phyloP scores from a whole-genome alignment of 2,113 vertebrate species.

The Pseudolaguvia tuberculata region DNA sequence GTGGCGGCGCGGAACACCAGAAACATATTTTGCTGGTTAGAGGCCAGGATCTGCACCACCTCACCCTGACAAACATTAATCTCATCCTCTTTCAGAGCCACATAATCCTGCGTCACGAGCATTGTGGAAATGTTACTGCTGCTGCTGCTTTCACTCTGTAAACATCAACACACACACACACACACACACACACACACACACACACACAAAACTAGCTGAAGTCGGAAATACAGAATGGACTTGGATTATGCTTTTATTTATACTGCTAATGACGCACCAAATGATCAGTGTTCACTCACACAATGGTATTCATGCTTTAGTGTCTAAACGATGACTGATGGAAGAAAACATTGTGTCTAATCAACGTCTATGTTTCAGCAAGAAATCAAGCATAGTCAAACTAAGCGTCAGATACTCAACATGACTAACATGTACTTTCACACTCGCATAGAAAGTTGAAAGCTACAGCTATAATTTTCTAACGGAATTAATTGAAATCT shows the following conservation, averaged over 20 bases:
- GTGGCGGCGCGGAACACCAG: constrained; percentile 98
- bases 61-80: constrained; percentile 96
- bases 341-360: background rate
- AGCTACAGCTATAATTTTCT: background rate
- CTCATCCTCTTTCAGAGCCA: constrained; percentile 99
- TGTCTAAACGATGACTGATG: background rate
- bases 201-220: constrained; percentile 56
- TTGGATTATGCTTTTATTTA: background rate
- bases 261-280: background rate
- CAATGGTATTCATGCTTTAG: constrained; percentile 1
- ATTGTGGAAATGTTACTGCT: constrained; percentile 99
- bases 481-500: background rate
- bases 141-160: constrained; percentile 99
- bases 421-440: background rate
- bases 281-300: background rate
- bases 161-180: constrained; percentile 57
- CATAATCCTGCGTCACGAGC: constrained; percentile 98
- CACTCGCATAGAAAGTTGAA: background rate
- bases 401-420: background rate
- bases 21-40: constrained; percentile 99
- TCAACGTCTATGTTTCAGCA: background rate
- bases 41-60: constrained; percentile 98
- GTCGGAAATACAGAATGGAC: background rate
- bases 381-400: constrained; percentile 28
- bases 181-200: constrained; percentile 57